Conservation (phyloP, 2,888 invertebrate genomes). For the Drosophila picticornis region DNA sequence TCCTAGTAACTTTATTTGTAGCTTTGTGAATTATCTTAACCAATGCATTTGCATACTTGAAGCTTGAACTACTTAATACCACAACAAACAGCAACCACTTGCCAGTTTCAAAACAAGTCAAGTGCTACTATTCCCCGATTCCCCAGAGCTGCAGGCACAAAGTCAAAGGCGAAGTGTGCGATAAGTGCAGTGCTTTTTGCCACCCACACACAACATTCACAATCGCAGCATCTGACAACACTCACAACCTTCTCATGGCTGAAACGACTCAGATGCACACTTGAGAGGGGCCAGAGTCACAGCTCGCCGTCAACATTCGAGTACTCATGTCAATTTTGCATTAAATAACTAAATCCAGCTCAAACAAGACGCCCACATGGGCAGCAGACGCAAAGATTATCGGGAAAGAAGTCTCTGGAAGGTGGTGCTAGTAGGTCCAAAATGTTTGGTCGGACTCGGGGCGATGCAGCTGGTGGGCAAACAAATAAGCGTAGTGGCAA, state of each 20-base stretch:
- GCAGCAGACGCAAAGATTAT: constrained; percentile 24
- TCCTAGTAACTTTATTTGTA: background rate
- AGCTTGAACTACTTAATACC: background rate
- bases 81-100: constrained; percentile 20
- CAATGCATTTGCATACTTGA: constrained; percentile 17
- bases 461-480: constrained; percentile 52
- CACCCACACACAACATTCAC: constrained; percentile 23
- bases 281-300: constrained; percentile 23
- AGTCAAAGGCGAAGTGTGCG: constrained; percentile 18
- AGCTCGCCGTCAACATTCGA: constrained; percentile 28
- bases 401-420: constrained; percentile 23
- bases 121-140: constrained; percentile 8
- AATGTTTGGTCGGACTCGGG: constrained; percentile 54
- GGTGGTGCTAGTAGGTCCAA: constrained; percentile 12
- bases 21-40: background rate
- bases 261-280: constrained; percentile 17
- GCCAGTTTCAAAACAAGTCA: constrained; percentile 11
- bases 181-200: constrained; percentile 33
- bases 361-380: constrained; percentile 52
- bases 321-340: constrained; percentile 68
- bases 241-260: constrained; percentile 3
- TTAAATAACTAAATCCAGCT: constrained; percentile 77
- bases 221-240: constrained; percentile 5
- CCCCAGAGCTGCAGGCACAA: constrained; percentile 17
- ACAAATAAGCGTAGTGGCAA: constrained; percentile 61